phyloP scores from a whole-genome alignment of 2,888 invertebrate genomes.

The Sphaerophoria taeniata region DNA sequence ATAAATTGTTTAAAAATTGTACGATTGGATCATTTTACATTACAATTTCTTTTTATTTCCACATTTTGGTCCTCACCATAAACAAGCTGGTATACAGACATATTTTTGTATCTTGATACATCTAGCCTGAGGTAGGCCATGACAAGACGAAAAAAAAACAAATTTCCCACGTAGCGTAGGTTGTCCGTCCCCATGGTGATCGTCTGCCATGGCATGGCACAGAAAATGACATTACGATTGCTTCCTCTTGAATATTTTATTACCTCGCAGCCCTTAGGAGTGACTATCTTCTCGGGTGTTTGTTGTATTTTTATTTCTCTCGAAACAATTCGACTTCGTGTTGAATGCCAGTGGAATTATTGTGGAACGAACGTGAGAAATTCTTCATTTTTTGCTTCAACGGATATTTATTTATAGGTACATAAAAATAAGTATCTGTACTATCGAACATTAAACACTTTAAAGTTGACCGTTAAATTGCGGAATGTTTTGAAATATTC shows the following conservation, averaged over 20 bases:
- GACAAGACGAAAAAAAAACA: slow-evolving; percentile 16
- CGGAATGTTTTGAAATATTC: slow-evolving; percentile 18
- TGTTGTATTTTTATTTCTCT: slow-evolving; percentile 40
- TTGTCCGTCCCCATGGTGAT: slow-evolving; percentile 38
- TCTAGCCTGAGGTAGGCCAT: too few relatives aligned
- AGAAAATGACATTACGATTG: slow-evolving; percentile 60
- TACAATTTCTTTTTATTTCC: not conserved
- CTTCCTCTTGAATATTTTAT: slow-evolving; percentile 68
- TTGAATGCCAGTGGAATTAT: slow-evolving; percentile 15
- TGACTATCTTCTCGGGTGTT: not conserved
- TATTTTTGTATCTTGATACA: too few relatives aligned
- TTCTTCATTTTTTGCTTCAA: slow-evolving; percentile 48
- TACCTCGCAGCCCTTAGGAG: slow-evolving; percentile 46
- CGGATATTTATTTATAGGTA: slow-evolving; percentile 28
- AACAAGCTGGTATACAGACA: not conserved
- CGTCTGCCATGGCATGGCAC: not conserved
- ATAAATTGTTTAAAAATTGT: slow-evolving; percentile 9
- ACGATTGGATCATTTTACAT: slow-evolving; percentile 25
- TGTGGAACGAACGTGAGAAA: slow-evolving; percentile 63
- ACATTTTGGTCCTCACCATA: not conserved
- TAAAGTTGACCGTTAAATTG: slow-evolving; percentile 13
- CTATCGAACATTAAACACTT: not conserved
- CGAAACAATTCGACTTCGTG: slow-evolving; percentile 54
- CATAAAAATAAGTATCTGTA: not conserved
- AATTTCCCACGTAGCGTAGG: slow-evolving; percentile 67